Conservation (phyloP, 2,113 vertebrate species). For the Menidia beryllina region DNA sequence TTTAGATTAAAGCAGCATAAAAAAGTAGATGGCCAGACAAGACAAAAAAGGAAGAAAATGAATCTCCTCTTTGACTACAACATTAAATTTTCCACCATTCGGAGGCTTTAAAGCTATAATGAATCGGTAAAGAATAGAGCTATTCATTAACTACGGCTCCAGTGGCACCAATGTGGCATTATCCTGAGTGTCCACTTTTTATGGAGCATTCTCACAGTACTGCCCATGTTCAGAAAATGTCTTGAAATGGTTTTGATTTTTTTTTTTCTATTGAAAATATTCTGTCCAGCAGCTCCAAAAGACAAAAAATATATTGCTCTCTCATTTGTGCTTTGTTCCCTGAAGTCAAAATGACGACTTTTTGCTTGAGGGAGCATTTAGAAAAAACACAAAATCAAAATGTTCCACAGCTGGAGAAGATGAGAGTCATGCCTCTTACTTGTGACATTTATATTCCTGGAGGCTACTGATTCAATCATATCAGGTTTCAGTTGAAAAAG, state of each 20-base stretch:
- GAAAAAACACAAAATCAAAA: neutral
- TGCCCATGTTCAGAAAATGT: slow-evolving; percentile 18
- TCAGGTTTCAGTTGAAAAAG: neutral
- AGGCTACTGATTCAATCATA: neutral
- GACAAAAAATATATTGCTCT: slow-evolving; percentile 19
- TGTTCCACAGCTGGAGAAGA: slow-evolving; percentile 5
- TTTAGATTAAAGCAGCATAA: slow-evolving; percentile 38
- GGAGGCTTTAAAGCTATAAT: slow-evolving; percentile 49
- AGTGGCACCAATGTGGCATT: slow-evolving; percentile 36
- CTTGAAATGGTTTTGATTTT: slow-evolving; percentile 45
- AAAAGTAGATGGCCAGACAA: slow-evolving; percentile 16
- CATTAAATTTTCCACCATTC: slow-evolving; percentile 46
- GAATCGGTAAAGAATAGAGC: slow-evolving; percentile 32
- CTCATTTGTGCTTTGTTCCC: slow-evolving; percentile 15
- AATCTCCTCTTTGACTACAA: slow-evolving; percentile 39
- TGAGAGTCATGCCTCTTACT: neutral
- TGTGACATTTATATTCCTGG: neutral
- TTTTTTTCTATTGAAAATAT: slow-evolving; percentile 34
- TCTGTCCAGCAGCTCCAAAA: slow-evolving; percentile 21
- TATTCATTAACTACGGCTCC: slow-evolving; percentile 43
- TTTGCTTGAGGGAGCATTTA: slow-evolving; percentile 11
- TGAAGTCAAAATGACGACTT: slow-evolving; percentile 22
- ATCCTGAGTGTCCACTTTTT: slow-evolving; percentile 34
- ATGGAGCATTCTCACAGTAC: neutral
- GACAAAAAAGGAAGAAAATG: slow-evolving; percentile 32